Percentiles rank a stretch among this genome's conserved stretches.
Conservation (phyloP, 2,113 vertebrate genomes). For the Greenwoodochromis staneri region DNA sequence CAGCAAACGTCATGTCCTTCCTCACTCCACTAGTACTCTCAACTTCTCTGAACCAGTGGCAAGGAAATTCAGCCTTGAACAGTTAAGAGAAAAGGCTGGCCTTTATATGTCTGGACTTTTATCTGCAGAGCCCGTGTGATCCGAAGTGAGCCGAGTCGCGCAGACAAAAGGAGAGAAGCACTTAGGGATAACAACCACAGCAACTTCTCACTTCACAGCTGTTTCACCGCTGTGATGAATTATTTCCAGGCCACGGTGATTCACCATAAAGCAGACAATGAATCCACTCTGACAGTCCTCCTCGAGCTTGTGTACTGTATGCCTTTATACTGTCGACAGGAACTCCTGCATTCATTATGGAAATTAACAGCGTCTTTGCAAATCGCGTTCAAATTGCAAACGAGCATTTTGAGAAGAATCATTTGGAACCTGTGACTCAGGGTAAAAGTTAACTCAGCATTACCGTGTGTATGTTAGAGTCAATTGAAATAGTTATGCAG, state of each 20-base stretch:
- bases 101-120: constrained; percentile 11
- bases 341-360: constrained; percentile 11
- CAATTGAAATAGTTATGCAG: not conserved
- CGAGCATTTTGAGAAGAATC: not conserved
- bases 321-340: not conserved
- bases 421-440: not conserved
- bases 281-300: constrained; percentile 39
- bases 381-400: constrained; percentile 2
- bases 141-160: not conserved
- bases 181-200: constrained; percentile 37
- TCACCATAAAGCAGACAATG: constrained; percentile 37
- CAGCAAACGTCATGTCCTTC: not conserved
- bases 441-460: not conserved
- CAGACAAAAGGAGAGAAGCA: constrained; percentile 45
- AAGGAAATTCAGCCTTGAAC: not conserved
- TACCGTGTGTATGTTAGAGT: not conserved
- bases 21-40: not conserved
- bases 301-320: constrained; percentile 4
- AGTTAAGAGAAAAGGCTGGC: constrained; percentile 34
- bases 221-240: constrained; percentile 49
- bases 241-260: constrained; percentile 47
- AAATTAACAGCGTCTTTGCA: constrained; percentile 2
- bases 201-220: constrained; percentile 40
- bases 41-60: not conserved
- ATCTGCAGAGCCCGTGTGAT: not conserved